These are phyloP conservation scores for Holotrichia oblita DNA, from an alignment of 1,140 invertebrate genomes.

Conservation along the genomic window DNA sequence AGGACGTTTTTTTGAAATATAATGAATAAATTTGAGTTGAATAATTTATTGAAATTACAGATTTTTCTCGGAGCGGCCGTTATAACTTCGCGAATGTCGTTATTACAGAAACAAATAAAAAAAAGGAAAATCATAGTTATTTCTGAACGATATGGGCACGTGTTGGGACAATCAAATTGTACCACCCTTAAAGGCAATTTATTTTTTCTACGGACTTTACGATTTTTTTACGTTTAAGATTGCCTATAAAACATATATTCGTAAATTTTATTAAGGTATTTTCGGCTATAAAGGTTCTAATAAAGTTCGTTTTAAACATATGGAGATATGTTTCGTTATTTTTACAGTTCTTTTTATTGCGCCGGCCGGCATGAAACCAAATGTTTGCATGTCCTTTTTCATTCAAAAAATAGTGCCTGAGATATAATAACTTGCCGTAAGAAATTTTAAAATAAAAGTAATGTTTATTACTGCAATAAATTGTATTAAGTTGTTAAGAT, in stretches of 20 bases:
- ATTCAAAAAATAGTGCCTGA: no score
- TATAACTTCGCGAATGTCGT: not conserved
- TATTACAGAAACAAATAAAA: not conserved
- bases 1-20: not conserved
- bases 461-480: no score
- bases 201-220: constrained; percentile 3
- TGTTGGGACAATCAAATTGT: not conserved
- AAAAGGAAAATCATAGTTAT: not conserved
- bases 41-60: not conserved
- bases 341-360: not conserved
- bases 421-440: no score
- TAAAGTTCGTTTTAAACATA: constrained; percentile 11
- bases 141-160: not conserved
- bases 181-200: not conserved
- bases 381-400: not conserved
- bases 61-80: not conserved
- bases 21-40: not conserved
- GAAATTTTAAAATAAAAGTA: no score
- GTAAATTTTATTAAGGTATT: constrained; percentile 9
- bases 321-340: not conserved
- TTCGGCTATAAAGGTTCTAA: constrained; percentile 11
- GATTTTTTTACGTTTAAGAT: constrained; percentile 5
- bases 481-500: no score
- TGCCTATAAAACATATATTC: not conserved
- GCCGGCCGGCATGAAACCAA: not conserved